These are phyloP conservation scores for Habroteleia sp. DNA, from an alignment of 2,888 invertebrate species.

Conservation along the genomic window DNA sequence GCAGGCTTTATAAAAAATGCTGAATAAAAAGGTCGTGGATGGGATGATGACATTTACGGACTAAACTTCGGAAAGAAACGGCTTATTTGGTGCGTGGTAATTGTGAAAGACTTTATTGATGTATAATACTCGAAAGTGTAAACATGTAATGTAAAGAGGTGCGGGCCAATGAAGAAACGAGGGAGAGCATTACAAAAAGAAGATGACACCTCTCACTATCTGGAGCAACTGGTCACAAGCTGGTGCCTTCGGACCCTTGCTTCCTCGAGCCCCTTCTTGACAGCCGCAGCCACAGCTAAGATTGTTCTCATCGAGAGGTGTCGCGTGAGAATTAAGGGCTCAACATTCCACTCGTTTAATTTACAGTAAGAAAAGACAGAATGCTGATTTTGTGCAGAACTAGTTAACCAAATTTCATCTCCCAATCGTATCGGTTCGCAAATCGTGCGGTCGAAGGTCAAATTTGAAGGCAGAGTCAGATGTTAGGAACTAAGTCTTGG, in stretches of 20 bases:
- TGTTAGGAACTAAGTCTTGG: too few relatives aligned
- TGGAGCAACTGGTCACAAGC: slow-evolving; percentile 62
- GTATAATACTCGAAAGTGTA: slow-evolving; percentile 50
- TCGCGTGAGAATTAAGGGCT: slow-evolving; percentile 72
- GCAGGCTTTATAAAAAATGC: too few relatives aligned
- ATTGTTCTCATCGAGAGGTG: slow-evolving; percentile 67
- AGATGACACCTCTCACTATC: slow-evolving; percentile 62
- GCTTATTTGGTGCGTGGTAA: slow-evolving; percentile 51
- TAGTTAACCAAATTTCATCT: slow-evolving; percentile 43
- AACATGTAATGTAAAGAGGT: slow-evolving; percentile 60
- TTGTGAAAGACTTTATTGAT: slow-evolving; percentile 53
- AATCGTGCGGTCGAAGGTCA: neutral
- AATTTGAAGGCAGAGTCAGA: too few relatives aligned
- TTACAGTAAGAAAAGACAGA: slow-evolving; percentile 49
- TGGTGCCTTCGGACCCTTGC: slow-evolving; percentile 56
- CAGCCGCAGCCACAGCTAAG: slow-evolving; percentile 60
- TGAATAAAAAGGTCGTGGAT: too few relatives aligned
- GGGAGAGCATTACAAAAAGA: slow-evolving; percentile 46
- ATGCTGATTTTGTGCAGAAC: slow-evolving; percentile 52
- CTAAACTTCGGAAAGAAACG: slow-evolving; percentile 13
- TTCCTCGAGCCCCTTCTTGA: slow-evolving; percentile 58
- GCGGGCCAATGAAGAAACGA: slow-evolving; percentile 49
- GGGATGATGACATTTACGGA: too few relatives aligned
- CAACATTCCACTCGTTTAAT: slow-evolving; percentile 52
- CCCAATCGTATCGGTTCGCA: slow-evolving; percentile 4